Conservation (phyloP, 2,797 vertebrate genomes). For the Sciurus vulgaris region DNA sequence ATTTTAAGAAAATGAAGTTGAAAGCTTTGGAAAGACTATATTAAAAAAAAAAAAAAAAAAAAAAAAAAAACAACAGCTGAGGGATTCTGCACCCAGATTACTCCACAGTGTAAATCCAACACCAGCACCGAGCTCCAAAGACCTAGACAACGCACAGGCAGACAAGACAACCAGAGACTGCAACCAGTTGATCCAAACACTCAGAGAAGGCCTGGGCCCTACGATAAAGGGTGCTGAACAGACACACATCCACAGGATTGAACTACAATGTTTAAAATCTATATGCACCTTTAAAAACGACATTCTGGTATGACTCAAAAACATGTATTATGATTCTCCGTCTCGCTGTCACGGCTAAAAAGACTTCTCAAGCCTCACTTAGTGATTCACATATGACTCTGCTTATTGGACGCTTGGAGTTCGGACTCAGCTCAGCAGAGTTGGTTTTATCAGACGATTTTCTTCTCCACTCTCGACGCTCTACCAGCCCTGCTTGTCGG, state of each 20-base stretch:
- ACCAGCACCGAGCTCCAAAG: background rate
- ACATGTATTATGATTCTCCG: background rate
- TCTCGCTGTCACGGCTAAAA: background rate
- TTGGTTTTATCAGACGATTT: background rate
- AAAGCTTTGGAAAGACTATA: conserved; percentile 28
- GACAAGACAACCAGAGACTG: background rate
- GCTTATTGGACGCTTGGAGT: background rate
- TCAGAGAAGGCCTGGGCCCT: background rate
- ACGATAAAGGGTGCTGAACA: background rate
- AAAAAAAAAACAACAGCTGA: background rate
- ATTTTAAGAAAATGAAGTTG: background rate
- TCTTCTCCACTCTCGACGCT: background rate
- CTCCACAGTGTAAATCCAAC: background rate
- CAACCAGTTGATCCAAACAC: background rate
- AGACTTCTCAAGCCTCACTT: background rate
- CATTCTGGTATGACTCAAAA: conserved; percentile 32
- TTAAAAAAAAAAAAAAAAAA: background rate
- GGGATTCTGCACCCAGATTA: background rate
- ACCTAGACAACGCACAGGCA: background rate
- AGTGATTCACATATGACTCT: background rate
- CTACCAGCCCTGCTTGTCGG: background rate
- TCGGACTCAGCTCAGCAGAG: background rate
- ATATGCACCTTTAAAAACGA: background rate
- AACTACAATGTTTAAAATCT: background rate
- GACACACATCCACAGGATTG: background rate